Base-by-base conservation (phyloP, 2,797 vertebrate species). In the Falco biarmicus region DNA sequence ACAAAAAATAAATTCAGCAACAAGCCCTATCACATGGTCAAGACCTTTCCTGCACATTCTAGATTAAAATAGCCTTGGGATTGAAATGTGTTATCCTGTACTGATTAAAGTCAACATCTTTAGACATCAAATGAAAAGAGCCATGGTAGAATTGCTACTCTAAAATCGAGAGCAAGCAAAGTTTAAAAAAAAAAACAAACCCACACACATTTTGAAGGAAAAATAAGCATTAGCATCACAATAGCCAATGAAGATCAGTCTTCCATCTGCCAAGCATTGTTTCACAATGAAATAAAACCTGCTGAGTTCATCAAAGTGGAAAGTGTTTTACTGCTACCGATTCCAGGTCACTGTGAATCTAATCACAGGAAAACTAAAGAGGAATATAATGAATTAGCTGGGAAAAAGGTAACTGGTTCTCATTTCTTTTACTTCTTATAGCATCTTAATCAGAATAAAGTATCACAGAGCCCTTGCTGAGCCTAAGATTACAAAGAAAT, bases 211-310 rank as follows among this genome's bases (percentile, higher is more conserved):
- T 88, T 59, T 65, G n/a, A 92, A 91, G 28, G 60, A 93, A 95
- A 90, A 81, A 43, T 61, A 87, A 89, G 15, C 11, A 76, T 80
- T 81, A 85, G 31, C 78, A 51, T 24, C 56, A 93, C 48, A 81
- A 70, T 6, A 95, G 29, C 37, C 20, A 91, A 63, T 26, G 7
- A 59, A 87, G 39, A 43, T 78, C 29, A 53, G 37, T 57, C 85
- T 95, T 94, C 71, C 59, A 82, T 93, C 87, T 93, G 84, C 14
- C 73, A 96, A 75, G 75, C 18, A 57, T 28, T 50, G 50, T 76
- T 93, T 65, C 53, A 89, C 45, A 84, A 84, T 73, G 32, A 93
- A 96, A 91, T 73, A 89, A 96, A 97, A 85, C 50, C 93, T 90
- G 80, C 85, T 87, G 93, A 94, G 75, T 84, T 96, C 89, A 87